These are phyloP conservation scores for Drosophila conformis DNA, from an alignment of 2,888 invertebrate genomes.

Conservation along the genomic window DNA sequence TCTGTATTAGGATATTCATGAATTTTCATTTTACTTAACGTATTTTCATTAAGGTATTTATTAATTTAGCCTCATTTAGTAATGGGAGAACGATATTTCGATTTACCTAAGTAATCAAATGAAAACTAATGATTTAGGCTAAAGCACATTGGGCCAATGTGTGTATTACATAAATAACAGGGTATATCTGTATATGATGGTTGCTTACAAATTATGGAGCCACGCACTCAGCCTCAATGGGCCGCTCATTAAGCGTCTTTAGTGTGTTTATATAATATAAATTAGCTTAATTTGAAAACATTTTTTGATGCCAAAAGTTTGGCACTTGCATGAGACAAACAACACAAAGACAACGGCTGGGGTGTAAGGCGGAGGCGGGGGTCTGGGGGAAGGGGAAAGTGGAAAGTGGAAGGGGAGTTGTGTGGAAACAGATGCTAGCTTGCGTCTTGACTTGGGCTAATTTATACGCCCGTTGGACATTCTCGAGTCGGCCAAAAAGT, in stretches of 20 bases:
- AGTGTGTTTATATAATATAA: constrained; percentile 79
- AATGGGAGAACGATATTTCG: neutral
- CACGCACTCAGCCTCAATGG: constrained; percentile 37
- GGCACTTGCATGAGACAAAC: constrained; percentile 57
- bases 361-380: neutral
- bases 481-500: constrained; percentile 77
- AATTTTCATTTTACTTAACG: neutral
- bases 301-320: constrained; percentile 79
- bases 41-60: neutral
- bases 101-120: neutral
- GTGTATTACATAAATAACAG: constrained; percentile 20
- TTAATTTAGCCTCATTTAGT: neutral
- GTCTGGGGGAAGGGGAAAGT: neutral
- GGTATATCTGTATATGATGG: constrained; percentile 40
- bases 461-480: constrained; percentile 80
- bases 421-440: constrained; percentile 47
- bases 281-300: constrained; percentile 80
- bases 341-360: constrained; percentile 1
- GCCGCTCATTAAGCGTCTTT: constrained; percentile 76
- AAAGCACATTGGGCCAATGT: neutral
- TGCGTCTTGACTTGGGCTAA: constrained; percentile 67
- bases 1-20: neutral
- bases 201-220: constrained; percentile 47
- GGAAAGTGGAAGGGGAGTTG: neutral
- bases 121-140: neutral